Evolutionary conservation across 1,140 invertebrate genomes (phyloP).

Genomic region (Atta cephalotes): DNA sequence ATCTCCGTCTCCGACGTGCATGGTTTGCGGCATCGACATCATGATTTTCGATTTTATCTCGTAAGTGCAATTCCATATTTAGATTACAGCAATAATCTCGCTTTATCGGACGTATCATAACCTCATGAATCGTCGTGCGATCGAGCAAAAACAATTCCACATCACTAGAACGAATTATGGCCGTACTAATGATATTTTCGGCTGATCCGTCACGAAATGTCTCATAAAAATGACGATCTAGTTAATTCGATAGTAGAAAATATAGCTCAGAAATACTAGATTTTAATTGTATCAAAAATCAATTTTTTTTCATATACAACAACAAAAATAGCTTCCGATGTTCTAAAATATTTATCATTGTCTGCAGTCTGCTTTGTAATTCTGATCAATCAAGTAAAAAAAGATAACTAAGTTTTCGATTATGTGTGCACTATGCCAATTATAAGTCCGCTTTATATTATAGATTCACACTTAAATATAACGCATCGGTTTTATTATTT

Average conservation of each 20-base stretch:
- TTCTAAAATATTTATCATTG: constrained; percentile 16
- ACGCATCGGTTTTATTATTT: constrained; percentile 60
- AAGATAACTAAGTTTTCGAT: constrained; percentile 20
- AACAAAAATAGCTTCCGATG: background rate
- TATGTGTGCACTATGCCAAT: constrained; percentile 13
- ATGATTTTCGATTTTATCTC: constrained; percentile 6
- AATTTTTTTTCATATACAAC: background rate
- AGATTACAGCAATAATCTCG: constrained; percentile 9
- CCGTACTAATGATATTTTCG: background rate
- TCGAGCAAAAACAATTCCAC: constrained; percentile 7
- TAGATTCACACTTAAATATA: constrained; percentile 42
- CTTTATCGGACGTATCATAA: background rate
- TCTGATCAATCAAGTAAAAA: background rate
- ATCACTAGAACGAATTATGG: background rate
- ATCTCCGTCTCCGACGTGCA: constrained; percentile 8
- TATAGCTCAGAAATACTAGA: background rate
- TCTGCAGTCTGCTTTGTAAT: constrained; percentile 12
- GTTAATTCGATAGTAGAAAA: background rate
- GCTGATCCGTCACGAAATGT: background rate
- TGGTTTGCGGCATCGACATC: background rate
- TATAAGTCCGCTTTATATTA: background rate
- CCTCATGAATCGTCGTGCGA: background rate
- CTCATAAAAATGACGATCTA: background rate
- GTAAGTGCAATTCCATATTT: constrained; percentile 29
- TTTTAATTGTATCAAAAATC: background rate